Base-by-base conservation (phyloP, 92 coral and sea anemone species). In the Pocillopora grandis region DNA sequence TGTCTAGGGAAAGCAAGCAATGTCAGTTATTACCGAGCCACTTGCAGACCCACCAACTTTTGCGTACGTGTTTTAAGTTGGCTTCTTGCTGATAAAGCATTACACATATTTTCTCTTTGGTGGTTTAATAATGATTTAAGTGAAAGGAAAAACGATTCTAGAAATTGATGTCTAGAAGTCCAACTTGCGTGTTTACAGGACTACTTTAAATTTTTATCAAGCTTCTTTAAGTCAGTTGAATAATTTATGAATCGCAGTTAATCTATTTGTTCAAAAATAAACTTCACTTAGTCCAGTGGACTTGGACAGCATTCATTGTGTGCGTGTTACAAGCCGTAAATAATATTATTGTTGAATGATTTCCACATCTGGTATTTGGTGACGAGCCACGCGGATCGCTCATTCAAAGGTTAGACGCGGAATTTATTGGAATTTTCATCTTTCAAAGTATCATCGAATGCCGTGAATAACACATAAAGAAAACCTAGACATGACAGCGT, bases 1-100 rank as follows among this genome's bases (percentile, higher is more conserved):
- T 73, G 10, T 73, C 70, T 62, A 76, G 67, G 68, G 57, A 10
- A 10, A 58, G 4, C 59, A 76, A 37, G n/a, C 80, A 76, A 76
- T 76, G 20, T 16, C 27, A 10, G 5, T 19, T 15, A 19, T 3
- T 1, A 14, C 9, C 33, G 1, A 0, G 62, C 49, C 33, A 31
- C 1, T 37, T 68, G 36, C 5, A 31, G n/a, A 31, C 33, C 36
- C 36, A 48, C 5, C 18, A 19, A 73, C 61, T 72, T 55, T 10
- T 11, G 23, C 12, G 12, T 10, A n/a, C 11, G 77, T 31, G 12
- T 49, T 55, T 48, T 1, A 23, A 14, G 27, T 18, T 15, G 23
- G 10, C 52, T 49, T 10, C 19, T 57, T 12, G 12, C 70, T 10
- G 20, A 12, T 10, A 73, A 73, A 56, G 57, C 5, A 73, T 33